These are phyloP conservation scores for Rhinichthys osculus DNA, from an alignment of 2,797 vertebrate species.

Conservation along the genomic window DNA sequence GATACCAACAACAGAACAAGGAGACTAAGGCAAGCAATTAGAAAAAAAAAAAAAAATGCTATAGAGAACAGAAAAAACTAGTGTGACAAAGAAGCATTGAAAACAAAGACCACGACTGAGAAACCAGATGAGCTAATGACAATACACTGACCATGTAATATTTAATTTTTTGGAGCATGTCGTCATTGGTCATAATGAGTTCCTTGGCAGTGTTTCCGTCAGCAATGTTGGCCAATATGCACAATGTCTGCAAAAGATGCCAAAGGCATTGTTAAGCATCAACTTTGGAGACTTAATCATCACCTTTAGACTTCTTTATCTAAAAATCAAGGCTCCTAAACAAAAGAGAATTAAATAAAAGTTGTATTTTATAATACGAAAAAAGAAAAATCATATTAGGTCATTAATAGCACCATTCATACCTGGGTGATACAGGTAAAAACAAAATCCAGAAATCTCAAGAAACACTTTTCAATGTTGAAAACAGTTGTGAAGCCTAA, in stretches of 20 bases:
- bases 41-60: neutral
- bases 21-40: neutral
- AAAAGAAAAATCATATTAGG: neutral
- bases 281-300: neutral
- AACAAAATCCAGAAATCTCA: too few species aligned
- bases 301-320: neutral
- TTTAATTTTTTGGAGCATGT: constrained; percentile 98
- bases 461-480: neutral
- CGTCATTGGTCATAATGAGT: constrained; percentile 97
- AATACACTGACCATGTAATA: constrained; percentile 88
- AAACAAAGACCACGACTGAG: neutral
- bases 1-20: neutral
- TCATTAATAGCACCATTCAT: neutral
- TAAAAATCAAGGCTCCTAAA: neutral
- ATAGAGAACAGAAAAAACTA: neutral
- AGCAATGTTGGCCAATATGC: constrained; percentile 96
- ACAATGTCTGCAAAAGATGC: constrained; percentile 85
- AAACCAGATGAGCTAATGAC: neutral
- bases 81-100: neutral
- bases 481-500: neutral
- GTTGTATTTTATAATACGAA: too few species aligned
- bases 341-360: neutral
- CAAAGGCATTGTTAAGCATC: constrained; percentile 9
- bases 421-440: neutral
- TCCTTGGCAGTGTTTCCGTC: constrained; percentile 98